Base-by-base conservation (phyloP, 2,113 vertebrate species). In the Oreochromis spilurus region DNA sequence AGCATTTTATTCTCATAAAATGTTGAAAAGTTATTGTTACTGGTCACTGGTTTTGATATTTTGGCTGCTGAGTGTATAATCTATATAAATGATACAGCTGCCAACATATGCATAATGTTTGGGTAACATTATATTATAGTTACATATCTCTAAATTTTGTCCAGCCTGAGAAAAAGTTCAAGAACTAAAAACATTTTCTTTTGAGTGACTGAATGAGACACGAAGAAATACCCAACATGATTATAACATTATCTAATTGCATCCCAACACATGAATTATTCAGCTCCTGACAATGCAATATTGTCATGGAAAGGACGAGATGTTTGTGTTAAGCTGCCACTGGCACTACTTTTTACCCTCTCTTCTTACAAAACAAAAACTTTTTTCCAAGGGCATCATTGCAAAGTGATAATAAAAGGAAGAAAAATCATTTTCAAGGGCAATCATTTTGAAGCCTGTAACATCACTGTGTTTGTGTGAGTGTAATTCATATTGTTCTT, bases 191-290 rank as follows among this genome's bases (percentile, higher is more conserved):
- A 34, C 53, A 80, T 85, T 87, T 67, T 55, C 79, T 65, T 87
- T 90, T 81, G 79, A 87, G 14, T 87, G 54, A 52, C 70, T 50
- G 52, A 34, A 40, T 34, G 10, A 31, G 72, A 72, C 40, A 72
- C 4, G 53, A 79, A 78, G 87, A 81, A 57, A 87, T 92, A 86
- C 80, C 75, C 79, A 91, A 89, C 89, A 88, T 90, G 91, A 91
- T 92, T 94, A 94, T 89, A 87, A 90, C 88, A 95, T 91, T 89
- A 93, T 92, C 79, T 91, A 89, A 77, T 92, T 93, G 85, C 89
- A 85, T 89, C 86, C 86, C 62, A 83, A 82, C 70, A 65, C 57
- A 89, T 93, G 77, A 88, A 84, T 92, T 91, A 93, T 95, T 92
- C 89, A 93, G 43, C 2, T 19, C 17, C 67, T 85, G 82, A 75